Evolutionary conservation across 2,113 vertebrate species (phyloP), one percentile per base, ranked within the genome.

Genomic region (Aldabrachelys gigantea): DNA sequence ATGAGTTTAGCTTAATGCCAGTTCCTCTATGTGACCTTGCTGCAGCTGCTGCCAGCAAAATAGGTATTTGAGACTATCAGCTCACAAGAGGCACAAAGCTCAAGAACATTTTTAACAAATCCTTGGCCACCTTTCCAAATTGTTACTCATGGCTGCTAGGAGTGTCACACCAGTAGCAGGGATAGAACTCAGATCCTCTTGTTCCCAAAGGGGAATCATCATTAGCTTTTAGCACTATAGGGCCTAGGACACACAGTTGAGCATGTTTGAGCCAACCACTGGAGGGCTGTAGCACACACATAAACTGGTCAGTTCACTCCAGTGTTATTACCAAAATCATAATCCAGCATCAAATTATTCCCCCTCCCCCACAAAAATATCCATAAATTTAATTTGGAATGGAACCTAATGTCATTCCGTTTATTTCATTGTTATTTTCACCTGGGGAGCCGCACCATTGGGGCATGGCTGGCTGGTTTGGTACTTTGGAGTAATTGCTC

Each of bases 401-500:
- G 3, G 4, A 65, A 65, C 85, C 84, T 81, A 92, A 69, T 3
- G 11, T 53, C 29, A n/a, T 1, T 5, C n/a, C 31, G 59, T 84
- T 0, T 4, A 50, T 85, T 3, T 47, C 72, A 8, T 38, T 27
- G 12, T 84, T n/a, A 11, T 19, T 10, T 79, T 84, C 80, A 84
- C 2, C 0, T 13, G 16, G 83, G 84, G 80, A 25, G 13, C 52
- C 2, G 3, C 7, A 38, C 17, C 3, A 1, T 27, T 78, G 76
- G 59, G 82, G 87, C 88, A 92, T 91, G 90, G 95, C 94, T n/a
- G 94, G 92, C 96, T 96, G 97, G 97, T 91, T 59, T 95, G 98
- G 92, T 93, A 93, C 92, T 93, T 94, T 93, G 98, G 98, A 98
- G 97, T 96, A 96, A 98, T 98, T 98, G 98, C 98, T 95, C 96